Evolutionary conservation across 2,113 vertebrate species (phyloP), one percentile per base, ranked within the genome.

Genomic region (Coracopsis vasa): DNA sequence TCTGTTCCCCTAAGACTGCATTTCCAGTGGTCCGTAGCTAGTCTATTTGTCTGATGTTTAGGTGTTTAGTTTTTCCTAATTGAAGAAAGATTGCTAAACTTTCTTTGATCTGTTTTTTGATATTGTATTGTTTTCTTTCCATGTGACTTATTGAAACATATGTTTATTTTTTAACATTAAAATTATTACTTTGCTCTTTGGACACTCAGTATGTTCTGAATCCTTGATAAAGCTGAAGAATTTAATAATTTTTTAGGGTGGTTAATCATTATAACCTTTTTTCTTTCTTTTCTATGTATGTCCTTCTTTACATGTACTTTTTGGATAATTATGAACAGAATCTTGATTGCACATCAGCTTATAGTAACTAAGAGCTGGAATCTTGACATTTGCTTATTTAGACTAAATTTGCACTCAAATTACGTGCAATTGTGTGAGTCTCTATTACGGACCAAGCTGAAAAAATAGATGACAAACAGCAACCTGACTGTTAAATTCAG

Each of bases 271-370:
- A 14, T 12, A 18, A 35, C 19, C 0, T 35, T 53, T 80, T 51
- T 67, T 33, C 21, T 6, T 48, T 37, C 10, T 51, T 33, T 75
- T 4, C 3, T 45, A 11, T 15, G 9, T 66, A 17, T 56, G 7
- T 82, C 23, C 10, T 66, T 6, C 8, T 69, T 83, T 53, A 53
- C 13, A 21, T 25, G 7, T 47, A 11, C 4, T 33, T 74, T 65
- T 39, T 53, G 45, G 37, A 21, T 24, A 71, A 44, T 54, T 86
- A 11, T 28, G 21, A 80, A 41, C 14, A 74, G 39, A 60, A 13
- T 44, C 1, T 7, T 71, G 45, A 37, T 17, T 60, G 6, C 11
- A 33, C 11, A 11, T 62, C 2, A 42, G 0, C 3, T 29, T 80
- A 1, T 17, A 20, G 20, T 60, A 70, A 45, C 12, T 27, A 62